Conservation (phyloP, 2,113 vertebrate genomes). For the Tupaia tana region DNA sequence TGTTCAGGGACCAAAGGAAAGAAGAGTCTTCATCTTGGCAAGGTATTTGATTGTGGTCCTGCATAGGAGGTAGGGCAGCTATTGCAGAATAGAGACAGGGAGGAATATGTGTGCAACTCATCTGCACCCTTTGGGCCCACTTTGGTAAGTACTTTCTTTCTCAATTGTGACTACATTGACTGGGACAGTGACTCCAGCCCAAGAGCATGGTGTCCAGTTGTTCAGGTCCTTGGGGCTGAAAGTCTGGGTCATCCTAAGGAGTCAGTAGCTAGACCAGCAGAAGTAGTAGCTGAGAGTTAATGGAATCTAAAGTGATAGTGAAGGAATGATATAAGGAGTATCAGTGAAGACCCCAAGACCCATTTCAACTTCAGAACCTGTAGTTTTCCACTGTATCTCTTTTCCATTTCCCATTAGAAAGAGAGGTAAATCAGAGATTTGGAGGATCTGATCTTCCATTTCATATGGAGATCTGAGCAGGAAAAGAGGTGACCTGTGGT, state of each 20-base stretch:
- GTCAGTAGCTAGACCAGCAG: background rate
- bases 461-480: background rate
- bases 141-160: background rate
- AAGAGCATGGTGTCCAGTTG: background rate
- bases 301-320: background rate
- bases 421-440: background rate
- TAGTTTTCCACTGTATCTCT: background rate
- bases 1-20: background rate
- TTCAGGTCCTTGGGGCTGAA: background rate
- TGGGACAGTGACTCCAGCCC: background rate
- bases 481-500: background rate
- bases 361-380: background rate
- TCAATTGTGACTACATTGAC: background rate
- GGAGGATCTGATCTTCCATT: background rate
- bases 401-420: background rate
- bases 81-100: background rate
- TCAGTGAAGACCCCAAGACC: background rate
- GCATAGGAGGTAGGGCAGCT: background rate
- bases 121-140: background rate
- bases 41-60: background rate
- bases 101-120: background rate
- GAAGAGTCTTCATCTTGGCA: background rate
- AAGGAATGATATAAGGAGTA: background rate
- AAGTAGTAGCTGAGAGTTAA: background rate
- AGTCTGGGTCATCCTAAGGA: background rate